Evolutionary conservation across 2,113 vertebrate genomes (phyloP).

Genomic region (Empidonax traillii): DNA sequence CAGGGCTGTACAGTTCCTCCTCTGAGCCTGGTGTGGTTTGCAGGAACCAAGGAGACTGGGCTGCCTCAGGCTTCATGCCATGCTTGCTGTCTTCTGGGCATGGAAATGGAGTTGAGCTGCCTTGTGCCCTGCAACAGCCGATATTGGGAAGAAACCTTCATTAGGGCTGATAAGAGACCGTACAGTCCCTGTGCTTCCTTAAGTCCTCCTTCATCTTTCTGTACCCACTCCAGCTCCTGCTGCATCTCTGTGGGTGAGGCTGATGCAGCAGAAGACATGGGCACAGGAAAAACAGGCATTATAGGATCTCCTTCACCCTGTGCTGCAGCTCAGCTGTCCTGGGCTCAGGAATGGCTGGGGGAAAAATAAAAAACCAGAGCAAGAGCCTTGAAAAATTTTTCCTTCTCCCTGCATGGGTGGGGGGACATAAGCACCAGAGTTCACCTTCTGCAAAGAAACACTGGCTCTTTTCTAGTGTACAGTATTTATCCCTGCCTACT

Average conservation of each 20-base stretch:
- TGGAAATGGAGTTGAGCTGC: background rate
- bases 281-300: background rate
- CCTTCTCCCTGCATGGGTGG: background rate
- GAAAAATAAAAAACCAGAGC: background rate
- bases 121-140: background rate
- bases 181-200: background rate
- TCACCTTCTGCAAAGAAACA: background rate
- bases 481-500: background rate
- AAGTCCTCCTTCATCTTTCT: background rate
- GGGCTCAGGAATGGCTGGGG: background rate
- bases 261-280: background rate
- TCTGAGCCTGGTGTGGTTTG: background rate
- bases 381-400: background rate
- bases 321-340: background rate
- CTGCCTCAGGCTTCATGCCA: background rate
- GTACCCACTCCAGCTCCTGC: background rate
- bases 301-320: background rate
- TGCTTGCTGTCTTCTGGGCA: rapidly evolving
- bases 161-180: background rate
- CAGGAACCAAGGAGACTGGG: background rate
- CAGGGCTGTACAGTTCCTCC: background rate
- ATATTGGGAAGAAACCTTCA: background rate
- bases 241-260: background rate
- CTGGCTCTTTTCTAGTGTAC: background rate
- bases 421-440: background rate